Evolutionary conservation across 2,888 invertebrate species (phyloP), one percentile per base, ranked within the genome.

Genomic region (Artemia sinica): DNA sequence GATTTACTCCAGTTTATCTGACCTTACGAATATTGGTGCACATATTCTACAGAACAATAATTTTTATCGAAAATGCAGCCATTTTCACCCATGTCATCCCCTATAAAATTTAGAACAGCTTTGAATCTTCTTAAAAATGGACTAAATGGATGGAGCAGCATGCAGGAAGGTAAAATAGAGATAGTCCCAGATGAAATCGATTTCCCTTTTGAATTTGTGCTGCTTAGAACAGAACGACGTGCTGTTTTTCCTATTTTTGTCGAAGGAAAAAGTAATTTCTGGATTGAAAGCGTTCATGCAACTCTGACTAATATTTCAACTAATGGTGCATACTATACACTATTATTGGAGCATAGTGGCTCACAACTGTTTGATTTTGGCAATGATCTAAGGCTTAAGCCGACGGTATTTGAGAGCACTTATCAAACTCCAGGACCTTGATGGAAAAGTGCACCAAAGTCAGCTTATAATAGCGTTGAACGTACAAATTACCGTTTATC

Each of bases 171-270:
- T 11, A 51, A 11, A 11, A 51, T 11, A 51, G n/a, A 51, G n/a
- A 11, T 51, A 11, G 52, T 51, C n/a, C 52, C n/a, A 11, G 52
- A 51, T 51, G 52, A 51, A n/a, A 51, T 51, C 11, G 52, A 51
- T 51, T 51, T 51, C 52, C 52, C 52, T 51, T 51, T 51, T n/a
- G 52, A 51, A 51, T 51, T 51, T 51, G 52, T 11, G n/a, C n/a
- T n/a, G 11, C 52, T 51, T 51, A 11, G 52, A n/a, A 51, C 52
- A 11, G 11, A 11, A 51, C 52, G 52, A n/a, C 11, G n/a, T 11
- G 52, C 52, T 11, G n/a, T 11, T 11, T 51, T 51, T 51, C 52
- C 52, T n/a, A n/a, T 51, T 51, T 51, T 51, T 51, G 11, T 51
- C 52, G 52, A n/a, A 11, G 52, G n/a, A 11, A n/a, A 51, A n/a